Conservation (phyloP, 2,113 vertebrate species). For the Cephalopholis sonnerati region DNA sequence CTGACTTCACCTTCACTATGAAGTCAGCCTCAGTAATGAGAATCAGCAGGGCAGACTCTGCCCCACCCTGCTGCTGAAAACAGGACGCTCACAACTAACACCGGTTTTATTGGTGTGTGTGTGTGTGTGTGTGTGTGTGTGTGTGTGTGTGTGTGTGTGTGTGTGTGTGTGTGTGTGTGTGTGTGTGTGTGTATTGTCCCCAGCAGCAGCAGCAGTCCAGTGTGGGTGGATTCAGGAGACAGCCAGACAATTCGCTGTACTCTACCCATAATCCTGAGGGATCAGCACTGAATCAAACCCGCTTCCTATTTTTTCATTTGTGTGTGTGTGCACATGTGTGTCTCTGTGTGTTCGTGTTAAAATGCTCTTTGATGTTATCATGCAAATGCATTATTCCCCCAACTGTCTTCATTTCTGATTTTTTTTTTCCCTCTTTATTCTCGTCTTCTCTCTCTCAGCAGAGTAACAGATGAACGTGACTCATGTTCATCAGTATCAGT, state of each 20-base stretch:
- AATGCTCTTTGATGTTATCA: conserved; percentile 71
- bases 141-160: conserved; percentile 44
- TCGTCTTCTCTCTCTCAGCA: conserved; percentile 16
- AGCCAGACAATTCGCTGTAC: conserved; percentile 71
- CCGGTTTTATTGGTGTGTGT: conserved; percentile 31
- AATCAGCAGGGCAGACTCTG: conserved; percentile 18
- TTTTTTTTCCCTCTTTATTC: conserved; percentile 35
- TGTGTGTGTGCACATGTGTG: conserved; percentile 43
- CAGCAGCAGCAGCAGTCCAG: conserved; percentile 26
- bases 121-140: conserved; percentile 47
- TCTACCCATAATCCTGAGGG: conserved; percentile 75
- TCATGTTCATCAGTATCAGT: conserved; percentile 54
- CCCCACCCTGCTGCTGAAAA: conserved; percentile 55
- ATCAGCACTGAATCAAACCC: conserved; percentile 70
- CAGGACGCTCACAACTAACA: conserved; percentile 39
- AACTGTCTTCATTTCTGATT: conserved; percentile 49
- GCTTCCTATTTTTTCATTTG: conserved; percentile 71
- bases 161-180: conserved; percentile 25
- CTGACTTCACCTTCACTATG: conserved; percentile 81
- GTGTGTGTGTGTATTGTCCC: conserved; percentile 42
- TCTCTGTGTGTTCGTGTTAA: conserved; percentile 25
- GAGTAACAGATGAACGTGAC: conserved; percentile 54
- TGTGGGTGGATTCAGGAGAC: conserved; percentile 61
- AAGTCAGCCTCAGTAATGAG: conserved; percentile 85
- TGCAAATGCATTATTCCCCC: conserved; percentile 60